Evolutionary conservation across 2,888 invertebrate genomes (phyloP), one percentile per base, ranked within the genome.

Genomic region (Phengaris alcon): DNA sequence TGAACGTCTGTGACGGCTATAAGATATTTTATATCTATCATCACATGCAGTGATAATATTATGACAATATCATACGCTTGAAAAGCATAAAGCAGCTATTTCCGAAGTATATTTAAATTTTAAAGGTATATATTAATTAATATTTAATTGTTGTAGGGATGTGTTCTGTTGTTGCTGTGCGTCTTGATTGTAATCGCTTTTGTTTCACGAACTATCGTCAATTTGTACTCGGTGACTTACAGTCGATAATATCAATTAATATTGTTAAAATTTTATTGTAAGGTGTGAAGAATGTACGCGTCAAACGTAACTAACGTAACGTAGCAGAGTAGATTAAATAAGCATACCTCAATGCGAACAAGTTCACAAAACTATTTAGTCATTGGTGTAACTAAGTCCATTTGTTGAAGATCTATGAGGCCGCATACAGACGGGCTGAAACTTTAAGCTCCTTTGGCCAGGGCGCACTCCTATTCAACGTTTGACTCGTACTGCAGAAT

Each of bases 171-270:
- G 51, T 75, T 70, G 57, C 55, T 75, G 55, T 22, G 57, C 22
- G 75, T 74, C 68, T 73, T 76, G n/a, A 57, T 70, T 72, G 76
- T 77, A 78, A 77, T 75, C 68, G 35, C 22, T 54, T 75, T 75
- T 59, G 52, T 68, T 70, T 68, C 68, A 74, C 8, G 44, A 76
- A 35, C 48, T 59, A 52, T 64, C 15, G 75, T 75, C 75, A 75
- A 75, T 75, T 75, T 70, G 7, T 12, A 48, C 22, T 46, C n/a
- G 46, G 46, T 68, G 46, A 69, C 68, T 15, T 55, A n/a, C 44
- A 55, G 70, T 22, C 22, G 15, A 48, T 44, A 68, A 54, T 57
- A 70, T 70, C 55, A 59, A 35, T 70, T 70, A 70, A 70, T 72
- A 54, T 35, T 72, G 35, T 52, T 52, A 70, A 48, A 52, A 22